Evolutionary conservation across 2,797 vertebrate genomes (phyloP).

Genomic region (Macroramphosus scolopax): DNA sequence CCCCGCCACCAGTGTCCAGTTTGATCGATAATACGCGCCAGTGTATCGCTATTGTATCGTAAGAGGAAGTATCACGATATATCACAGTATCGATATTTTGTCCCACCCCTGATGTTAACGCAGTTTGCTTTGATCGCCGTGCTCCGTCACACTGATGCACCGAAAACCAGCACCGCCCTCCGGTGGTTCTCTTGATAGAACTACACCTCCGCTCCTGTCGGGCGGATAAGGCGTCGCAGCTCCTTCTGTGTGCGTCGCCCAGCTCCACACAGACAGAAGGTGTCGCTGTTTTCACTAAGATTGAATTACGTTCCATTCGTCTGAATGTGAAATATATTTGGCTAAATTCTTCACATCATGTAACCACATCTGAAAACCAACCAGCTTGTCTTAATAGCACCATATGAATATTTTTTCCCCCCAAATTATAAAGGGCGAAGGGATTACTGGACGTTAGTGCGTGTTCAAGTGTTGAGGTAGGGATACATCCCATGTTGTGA

Average conservation of each 20-base stretch:
- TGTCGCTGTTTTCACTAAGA: slow-evolving; percentile 48
- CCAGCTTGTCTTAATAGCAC: slow-evolving; percentile 65
- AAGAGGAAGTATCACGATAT: too few relatives aligned
- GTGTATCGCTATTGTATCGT: too few relatives aligned
- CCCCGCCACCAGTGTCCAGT: too few relatives aligned
- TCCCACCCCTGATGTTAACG: too few relatives aligned
- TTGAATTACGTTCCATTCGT: slow-evolving; percentile 3
- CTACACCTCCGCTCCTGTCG: slow-evolving; percentile 22
- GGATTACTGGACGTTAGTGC: slow-evolving; percentile 48
- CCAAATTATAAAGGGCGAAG: slow-evolving; percentile 71
- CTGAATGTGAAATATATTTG: slow-evolving; percentile 47
- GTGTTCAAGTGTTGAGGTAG: slow-evolving; percentile 53
- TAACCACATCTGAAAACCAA: slow-evolving; percentile 51
- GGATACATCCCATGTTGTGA: slow-evolving; percentile 51
- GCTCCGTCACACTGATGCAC: background rate
- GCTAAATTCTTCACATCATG: slow-evolving; percentile 40
- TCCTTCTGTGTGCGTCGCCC: slow-evolving; percentile 15
- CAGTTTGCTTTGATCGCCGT: slow-evolving; percentile 11
- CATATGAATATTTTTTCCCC: slow-evolving; percentile 76
- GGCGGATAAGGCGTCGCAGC: slow-evolving; percentile 55
- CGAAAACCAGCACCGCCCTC: background rate
- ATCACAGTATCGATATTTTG: too few relatives aligned
- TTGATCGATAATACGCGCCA: too few relatives aligned
- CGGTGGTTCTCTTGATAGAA: background rate
- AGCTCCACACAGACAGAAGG: slow-evolving; percentile 31